Evolutionary conservation across 2,888 invertebrate species (phyloP).

Genomic region (Volucella inanis): DNA sequence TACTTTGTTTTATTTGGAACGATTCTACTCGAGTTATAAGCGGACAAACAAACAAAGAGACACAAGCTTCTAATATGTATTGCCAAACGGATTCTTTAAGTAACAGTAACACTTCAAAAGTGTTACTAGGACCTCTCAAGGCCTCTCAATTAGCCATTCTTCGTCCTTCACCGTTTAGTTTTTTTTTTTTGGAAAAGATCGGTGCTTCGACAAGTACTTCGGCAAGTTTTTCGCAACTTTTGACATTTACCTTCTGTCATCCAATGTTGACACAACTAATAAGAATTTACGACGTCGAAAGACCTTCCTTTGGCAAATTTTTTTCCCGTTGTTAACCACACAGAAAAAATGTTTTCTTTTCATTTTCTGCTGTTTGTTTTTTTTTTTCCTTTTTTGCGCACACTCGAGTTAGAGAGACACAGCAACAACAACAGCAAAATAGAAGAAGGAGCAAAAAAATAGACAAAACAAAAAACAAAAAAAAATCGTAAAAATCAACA

Average conservation of each 20-base stretch:
- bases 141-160: too few species aligned
- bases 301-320: slow-evolving; percentile 1
- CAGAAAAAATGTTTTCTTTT: slow-evolving; percentile 1
- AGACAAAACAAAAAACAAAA: neutral
- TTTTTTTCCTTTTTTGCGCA: slow-evolving; percentile 12
- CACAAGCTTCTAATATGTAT: too few species aligned
- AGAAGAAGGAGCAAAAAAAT: neutral
- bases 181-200: too few species aligned
- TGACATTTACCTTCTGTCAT: slow-evolving; percentile 36
- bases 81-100: too few species aligned
- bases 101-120: too few species aligned
- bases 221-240: neutral
- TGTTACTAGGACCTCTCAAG: too few species aligned
- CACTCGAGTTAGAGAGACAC: slow-evolving; percentile 14
- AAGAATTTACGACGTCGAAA: slow-evolving; percentile 27
- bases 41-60: too few species aligned
- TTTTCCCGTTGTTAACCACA: slow-evolving; percentile 27
- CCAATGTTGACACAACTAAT: slow-evolving; percentile 52
- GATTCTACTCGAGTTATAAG: too few species aligned
- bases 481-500: slow-evolving; percentile 6
- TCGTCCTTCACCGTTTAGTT: too few species aligned
- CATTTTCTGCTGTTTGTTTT: neutral
- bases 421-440: slow-evolving; percentile 26
- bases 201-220: too few species aligned
- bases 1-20: too few species aligned